Evolutionary conservation across 2,888 invertebrate species (phyloP).

Genomic region (Callinectes sapidus): DNA sequence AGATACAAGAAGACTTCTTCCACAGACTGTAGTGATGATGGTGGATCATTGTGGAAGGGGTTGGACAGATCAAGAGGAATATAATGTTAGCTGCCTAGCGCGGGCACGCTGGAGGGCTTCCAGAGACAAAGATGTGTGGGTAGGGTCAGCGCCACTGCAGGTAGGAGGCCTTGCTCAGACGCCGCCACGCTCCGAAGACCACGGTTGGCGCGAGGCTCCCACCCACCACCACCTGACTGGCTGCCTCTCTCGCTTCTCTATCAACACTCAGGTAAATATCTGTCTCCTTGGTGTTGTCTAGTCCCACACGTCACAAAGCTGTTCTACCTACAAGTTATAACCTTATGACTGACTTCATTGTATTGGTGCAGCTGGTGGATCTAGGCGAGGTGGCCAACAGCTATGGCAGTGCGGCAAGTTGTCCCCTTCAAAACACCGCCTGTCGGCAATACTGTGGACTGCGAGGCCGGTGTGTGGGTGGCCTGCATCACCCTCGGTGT

Average conservation of each 20-base stretch:
- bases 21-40: conserved; percentile 54
- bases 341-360: not conserved
- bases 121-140: conserved; percentile 31
- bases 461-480: conserved; percentile 57
- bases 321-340: not conserved
- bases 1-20: not conserved
- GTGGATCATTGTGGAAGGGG: conserved; percentile 55
- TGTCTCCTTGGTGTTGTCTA: not conserved
- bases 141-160: conserved; percentile 44
- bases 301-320: not conserved
- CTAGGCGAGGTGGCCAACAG: conserved; percentile 86
- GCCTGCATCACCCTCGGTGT: conserved; percentile 50
- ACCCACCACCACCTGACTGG: conserved; percentile 51
- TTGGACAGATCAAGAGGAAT: not conserved
- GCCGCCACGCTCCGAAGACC: conserved; percentile 28
- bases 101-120: conserved; percentile 34
- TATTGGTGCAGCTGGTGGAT: conserved; percentile 76
- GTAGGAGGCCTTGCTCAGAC: conserved; percentile 59
- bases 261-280: conserved; percentile 60
- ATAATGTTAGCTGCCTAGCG: conserved; percentile 44
- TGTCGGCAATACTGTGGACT: conserved; percentile 61
- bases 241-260: conserved; percentile 49
- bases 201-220: conserved; percentile 51
- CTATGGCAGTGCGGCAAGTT: conserved; percentile 82
- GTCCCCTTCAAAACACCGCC: conserved; percentile 75